Evolutionary conservation across 2,888 invertebrate genomes (phyloP), one percentile per base, ranked within the genome.

Genomic region (Diarsia dahlii): DNA sequence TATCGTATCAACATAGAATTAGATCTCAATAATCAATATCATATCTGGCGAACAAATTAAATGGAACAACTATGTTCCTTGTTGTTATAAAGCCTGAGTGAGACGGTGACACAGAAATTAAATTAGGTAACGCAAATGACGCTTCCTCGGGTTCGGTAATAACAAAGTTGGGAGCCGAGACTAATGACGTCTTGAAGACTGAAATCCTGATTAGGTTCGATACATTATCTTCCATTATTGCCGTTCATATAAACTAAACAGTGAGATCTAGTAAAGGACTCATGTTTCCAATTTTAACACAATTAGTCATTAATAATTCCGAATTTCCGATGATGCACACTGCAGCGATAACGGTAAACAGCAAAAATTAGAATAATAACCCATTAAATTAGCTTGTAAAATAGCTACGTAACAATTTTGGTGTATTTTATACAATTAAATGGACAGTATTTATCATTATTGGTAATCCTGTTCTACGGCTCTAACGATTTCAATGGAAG

Each of bases 1-100:
- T 70, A 64, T 70, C 82, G 71, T 88, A 88, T 88, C 89, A 80
- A 85, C 82, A 87, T 84, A 87, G 82, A 85, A 89, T 88, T 88
- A 87, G 85, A 88, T 88, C 89, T 88, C 84, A 83, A 89, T 86
- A 88, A 84, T 84, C 79, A 87, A 89, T 88, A 90, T 89, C 86
- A 90, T 90, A 92, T 90, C 91, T 34, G 68, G 73, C 76, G 86
- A 68, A 68, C 80, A 84, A 86, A 90, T 87, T 86, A 88, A 87
- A 87, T 84, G 79, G 80, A 86, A 78, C 87, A 88, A 88, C 85
- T 82, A 79, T 81, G 84, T 81, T 84, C 78, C 69, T 50, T 79
- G 76, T 79, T 79, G 64, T 83, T 87, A 76, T 65, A 65, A 67
- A 78, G 56, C 65, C 56, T 28, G 23, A 69, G 56, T 71, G 45